Evolutionary conservation across 2,888 invertebrate genomes (phyloP).

Genomic region (Meiosimyza decipiens): DNA sequence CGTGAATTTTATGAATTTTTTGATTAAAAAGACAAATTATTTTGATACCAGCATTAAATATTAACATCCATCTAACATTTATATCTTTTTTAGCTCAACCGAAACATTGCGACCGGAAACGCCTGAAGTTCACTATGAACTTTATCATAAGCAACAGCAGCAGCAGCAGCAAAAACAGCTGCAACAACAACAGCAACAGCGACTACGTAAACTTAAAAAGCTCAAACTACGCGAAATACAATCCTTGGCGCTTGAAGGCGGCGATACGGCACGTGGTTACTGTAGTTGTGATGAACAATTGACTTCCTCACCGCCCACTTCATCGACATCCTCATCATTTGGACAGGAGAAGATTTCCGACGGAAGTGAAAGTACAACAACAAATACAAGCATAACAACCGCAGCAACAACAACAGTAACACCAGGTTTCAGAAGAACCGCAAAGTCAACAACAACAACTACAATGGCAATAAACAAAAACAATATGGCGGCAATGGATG

Average conservation of each 20-base stretch:
- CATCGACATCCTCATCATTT: constrained; percentile 37
- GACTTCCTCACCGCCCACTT: constrained; percentile 44
- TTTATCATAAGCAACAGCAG: constrained; percentile 22
- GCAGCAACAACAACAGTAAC: constrained; percentile 17
- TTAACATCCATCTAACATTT: neutral
- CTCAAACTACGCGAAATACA: constrained; percentile 57
- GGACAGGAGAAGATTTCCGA: constrained; percentile 17
- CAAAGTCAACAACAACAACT: constrained; percentile 4
- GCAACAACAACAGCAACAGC: constrained; percentile 39
- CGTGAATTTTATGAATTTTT: too few relatives aligned
- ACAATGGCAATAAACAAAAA: constrained; percentile 35
- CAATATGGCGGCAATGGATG: constrained; percentile 25
- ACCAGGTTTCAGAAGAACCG: constrained; percentile 12
- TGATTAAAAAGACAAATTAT: too few relatives aligned
- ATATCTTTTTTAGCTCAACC: constrained; percentile 53
- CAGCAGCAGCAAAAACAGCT: constrained; percentile 46
- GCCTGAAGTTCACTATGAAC: constrained; percentile 52
- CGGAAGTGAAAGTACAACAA: constrained; percentile 24
- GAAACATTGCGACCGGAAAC: constrained; percentile 56
- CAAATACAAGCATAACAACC: constrained; percentile 21
- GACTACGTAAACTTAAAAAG: constrained; percentile 51
- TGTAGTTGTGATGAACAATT: constrained; percentile 62
- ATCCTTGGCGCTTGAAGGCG: constrained; percentile 59
- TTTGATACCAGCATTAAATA: too few relatives aligned
- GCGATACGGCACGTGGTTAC: constrained; percentile 59